Conservation (phyloP, 1,140 invertebrate species). For the Brachionus asplanchnoidis region DNA sequence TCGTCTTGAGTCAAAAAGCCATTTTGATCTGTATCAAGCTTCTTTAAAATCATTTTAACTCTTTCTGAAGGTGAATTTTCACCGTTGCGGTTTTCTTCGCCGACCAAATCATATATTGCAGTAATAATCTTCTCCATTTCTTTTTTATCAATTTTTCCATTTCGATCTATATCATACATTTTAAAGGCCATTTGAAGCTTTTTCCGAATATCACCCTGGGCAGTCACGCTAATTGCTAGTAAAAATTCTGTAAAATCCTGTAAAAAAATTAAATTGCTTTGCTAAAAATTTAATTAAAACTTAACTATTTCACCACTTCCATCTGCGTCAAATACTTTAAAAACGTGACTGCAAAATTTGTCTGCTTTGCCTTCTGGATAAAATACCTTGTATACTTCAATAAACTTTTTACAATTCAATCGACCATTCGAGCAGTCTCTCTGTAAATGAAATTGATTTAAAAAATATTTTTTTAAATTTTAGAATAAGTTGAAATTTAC, state of each 20-base stretch:
- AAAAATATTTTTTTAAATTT: not conserved
- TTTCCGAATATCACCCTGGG: conserved; percentile 19
- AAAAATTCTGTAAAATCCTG: conserved; percentile 41
- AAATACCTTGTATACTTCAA: conserved; percentile 36
- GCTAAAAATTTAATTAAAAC: not conserved
- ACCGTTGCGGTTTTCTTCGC: conserved; percentile 34
- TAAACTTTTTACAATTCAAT: conserved; percentile 41
- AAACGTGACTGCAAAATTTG: conserved; percentile 42
- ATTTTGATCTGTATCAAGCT: conserved; percentile 22
- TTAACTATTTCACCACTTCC: conserved; percentile 15
- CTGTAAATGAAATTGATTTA: not conserved
- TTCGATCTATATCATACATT: conserved; percentile 35
- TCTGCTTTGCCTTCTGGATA: conserved; percentile 41
- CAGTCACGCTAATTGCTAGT: conserved; percentile 11
- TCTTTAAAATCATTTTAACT: not conserved
- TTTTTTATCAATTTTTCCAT: conserved; percentile 38
- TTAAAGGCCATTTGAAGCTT: conserved; percentile 32
- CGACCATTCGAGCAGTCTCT: conserved; percentile 39
- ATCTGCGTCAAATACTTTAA: conserved; percentile 35
- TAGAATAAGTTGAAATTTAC: conserved; percentile 46
- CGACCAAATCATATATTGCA: conserved; percentile 40
- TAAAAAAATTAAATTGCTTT: not conserved
- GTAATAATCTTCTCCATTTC: conserved; percentile 41
- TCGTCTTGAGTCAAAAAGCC: conserved; percentile 29
- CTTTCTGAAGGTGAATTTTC: conserved; percentile 32